These are phyloP conservation scores for Eretmocerus hayati DNA, from an alignment of 2,888 invertebrate species.

Conservation along the genomic window DNA sequence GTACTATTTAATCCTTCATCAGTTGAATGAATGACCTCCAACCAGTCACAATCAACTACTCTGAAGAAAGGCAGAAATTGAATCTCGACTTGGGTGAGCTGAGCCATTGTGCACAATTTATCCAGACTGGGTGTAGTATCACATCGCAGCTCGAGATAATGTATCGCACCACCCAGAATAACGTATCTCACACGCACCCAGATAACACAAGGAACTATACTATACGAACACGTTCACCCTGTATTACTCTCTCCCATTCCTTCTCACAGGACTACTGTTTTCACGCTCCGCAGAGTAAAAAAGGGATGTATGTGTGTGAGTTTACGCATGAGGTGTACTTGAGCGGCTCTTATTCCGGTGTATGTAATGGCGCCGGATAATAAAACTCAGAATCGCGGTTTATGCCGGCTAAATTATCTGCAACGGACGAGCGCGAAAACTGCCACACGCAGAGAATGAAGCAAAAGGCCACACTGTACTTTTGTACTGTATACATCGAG, in stretches of 20 bases:
- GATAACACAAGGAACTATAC: slow-evolving; percentile 5
- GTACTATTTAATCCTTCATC: too few species aligned
- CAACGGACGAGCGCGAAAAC: slow-evolving; percentile 24
- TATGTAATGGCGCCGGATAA: slow-evolving; percentile 35
- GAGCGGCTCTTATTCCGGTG: slow-evolving; percentile 24
- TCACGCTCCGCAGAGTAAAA: slow-evolving; percentile 11
- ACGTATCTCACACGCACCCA: slow-evolving; percentile 11
- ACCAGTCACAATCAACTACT: slow-evolving; percentile 11
- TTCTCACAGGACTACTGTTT: neutral
- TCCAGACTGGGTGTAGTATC: slow-evolving; percentile 5
- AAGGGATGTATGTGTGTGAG: neutral
- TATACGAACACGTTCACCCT: neutral
- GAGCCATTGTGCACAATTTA: slow-evolving; percentile 8
- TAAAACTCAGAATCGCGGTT: slow-evolving; percentile 36
- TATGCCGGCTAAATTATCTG: slow-evolving; percentile 37
- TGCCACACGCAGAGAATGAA: slow-evolving; percentile 9
- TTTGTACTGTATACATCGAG: too few species aligned
- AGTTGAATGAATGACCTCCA: slow-evolving; percentile 21
- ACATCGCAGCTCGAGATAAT: slow-evolving; percentile 12
- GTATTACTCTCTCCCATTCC: too few species aligned
- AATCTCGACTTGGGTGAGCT: slow-evolving; percentile 12
- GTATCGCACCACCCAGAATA: slow-evolving; percentile 8
- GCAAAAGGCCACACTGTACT: too few species aligned
- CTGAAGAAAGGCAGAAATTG: slow-evolving; percentile 10
- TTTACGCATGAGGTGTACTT: too few species aligned